Evolutionary conservation across 2,797 vertebrate genomes (phyloP).

Genomic region (Pangasius krempfi): DNA sequence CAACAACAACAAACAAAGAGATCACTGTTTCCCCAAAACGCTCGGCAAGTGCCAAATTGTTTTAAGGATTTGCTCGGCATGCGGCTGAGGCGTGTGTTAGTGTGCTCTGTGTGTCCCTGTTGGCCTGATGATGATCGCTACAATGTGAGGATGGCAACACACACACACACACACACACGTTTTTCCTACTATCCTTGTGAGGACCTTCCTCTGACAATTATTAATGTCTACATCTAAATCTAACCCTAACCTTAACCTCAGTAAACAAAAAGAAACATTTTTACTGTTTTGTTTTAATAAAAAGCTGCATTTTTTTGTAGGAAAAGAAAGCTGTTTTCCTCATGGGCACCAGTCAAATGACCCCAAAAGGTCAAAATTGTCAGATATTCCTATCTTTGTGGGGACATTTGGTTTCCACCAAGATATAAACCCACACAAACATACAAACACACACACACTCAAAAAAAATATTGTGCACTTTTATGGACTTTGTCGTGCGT

Average conservation of each 20-base stretch:
- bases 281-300: background rate
- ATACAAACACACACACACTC: background rate
- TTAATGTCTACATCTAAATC: background rate
- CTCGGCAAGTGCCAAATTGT: constrained; percentile 74
- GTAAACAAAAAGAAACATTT: background rate
- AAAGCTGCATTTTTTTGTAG: background rate
- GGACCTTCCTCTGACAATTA: background rate
- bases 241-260: background rate
- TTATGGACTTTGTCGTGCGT: constrained; percentile 31
- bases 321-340: background rate
- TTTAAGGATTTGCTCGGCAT: constrained; percentile 73
- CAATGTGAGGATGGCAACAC: constrained; percentile 41
- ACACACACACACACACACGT: background rate
- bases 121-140: constrained; percentile 42
- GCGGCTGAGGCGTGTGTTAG: constrained; percentile 44
- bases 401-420: background rate
- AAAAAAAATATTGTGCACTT: constrained; percentile 12
- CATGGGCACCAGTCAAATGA: background rate
- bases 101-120: constrained; percentile 46
- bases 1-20: constrained; percentile 80
- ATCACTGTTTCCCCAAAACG: constrained; percentile 69
- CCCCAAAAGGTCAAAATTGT: background rate
- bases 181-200: background rate
- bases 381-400: background rate
- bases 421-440: background rate